Evolutionary conservation across 2,888 invertebrate species (phyloP), one percentile per base, ranked within the genome.

Genomic region (Drymonia ruficornis): DNA sequence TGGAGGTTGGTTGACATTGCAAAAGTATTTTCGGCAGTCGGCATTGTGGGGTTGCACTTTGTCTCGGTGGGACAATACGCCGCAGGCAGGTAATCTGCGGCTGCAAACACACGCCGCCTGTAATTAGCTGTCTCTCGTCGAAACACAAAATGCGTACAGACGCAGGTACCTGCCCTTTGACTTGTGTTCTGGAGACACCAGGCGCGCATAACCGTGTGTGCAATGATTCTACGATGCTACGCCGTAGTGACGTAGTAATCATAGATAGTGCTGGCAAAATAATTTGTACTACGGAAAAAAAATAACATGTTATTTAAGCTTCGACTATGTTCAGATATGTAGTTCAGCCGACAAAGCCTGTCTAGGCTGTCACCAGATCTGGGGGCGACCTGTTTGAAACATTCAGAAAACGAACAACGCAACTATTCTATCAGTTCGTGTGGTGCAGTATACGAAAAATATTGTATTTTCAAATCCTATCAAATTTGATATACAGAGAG

Each of bases 41-140:
- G 53, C 47, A 57, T 59, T 72, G 65, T 61, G 55, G 49, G 50
- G 59, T 64, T 59, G 56, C 65, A 70, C 67, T 67, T 76, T 75
- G 72, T 74, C 55, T 70, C 53, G 43, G 45, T 45, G 66, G 63
- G 63, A 70, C 74, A 72, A 75, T 73, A 59, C 63, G 60, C 63
- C 56, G 51, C 61, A 55, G 70, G 68, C 74, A 80, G 81, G 80
- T 81, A 80, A 81, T 80, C 74, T 71, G 67, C 69, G 72, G 56
- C 69, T 69, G 71, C 70, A 76, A 76, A 80, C 76, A 76, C 74
- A 77, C 72, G 70, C 69, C 70, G 73, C 70, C 72, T 72, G 82
- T 83, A 83, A 84, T 84, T 84, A 84, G 80, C 79, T 74, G 67
- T 70, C 74, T 76, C 77, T 71, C 66, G 73, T 72, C 65, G 66